Base-by-base conservation (phyloP, 1,140 invertebrate species). In the Achatina immaculata region DNA sequence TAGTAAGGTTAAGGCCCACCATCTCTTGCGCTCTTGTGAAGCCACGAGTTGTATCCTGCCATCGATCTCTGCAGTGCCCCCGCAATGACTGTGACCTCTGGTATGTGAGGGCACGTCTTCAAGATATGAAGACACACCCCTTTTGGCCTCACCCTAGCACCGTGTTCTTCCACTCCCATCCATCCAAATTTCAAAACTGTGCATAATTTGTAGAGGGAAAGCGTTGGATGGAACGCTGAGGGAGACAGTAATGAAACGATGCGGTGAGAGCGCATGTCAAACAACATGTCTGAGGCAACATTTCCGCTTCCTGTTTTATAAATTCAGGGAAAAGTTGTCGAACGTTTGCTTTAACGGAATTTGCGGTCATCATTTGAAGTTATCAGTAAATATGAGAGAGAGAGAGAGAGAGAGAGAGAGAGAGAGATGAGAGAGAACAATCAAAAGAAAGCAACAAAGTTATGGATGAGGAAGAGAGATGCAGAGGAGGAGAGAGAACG, bases 51-150 rank as follows among this genome's bases (percentile, higher is more conserved):
- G 38, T 21, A 1, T 9, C n/a, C 43, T 34, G 31, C 28, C 48
- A 76, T 76, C 74, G 74, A 76, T 76, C 74, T 65, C 4, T n/a
- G 36, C 51, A 42, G 58, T 51, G n/a, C 74, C 74, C 62, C 51
- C 42, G 55, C 48, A 48, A 51, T 62, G 0, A 1, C 9, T 14
- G 28, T 36, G 48, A 7, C 74, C 40, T 58, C 16, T 34, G 34
- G 19, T 62, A 43, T 34, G 31, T 7, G 40, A 62, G 74, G 74
- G 48, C 74, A 62, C 74, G 55, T 76, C 74, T 65, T 76, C 51
- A 65, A 34, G 31, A 58, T 62, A 65, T 38, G 28, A 76, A 55
- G 74, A 55, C 74, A 76, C 74, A 51, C 76, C 58, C 62, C 76
- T 62, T n/a, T 78, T 55, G n/a, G 21, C 31, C 42, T 68, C 42